Base-by-base conservation (phyloP, 2,113 vertebrate species). In the Malurus alboscapulatus region DNA sequence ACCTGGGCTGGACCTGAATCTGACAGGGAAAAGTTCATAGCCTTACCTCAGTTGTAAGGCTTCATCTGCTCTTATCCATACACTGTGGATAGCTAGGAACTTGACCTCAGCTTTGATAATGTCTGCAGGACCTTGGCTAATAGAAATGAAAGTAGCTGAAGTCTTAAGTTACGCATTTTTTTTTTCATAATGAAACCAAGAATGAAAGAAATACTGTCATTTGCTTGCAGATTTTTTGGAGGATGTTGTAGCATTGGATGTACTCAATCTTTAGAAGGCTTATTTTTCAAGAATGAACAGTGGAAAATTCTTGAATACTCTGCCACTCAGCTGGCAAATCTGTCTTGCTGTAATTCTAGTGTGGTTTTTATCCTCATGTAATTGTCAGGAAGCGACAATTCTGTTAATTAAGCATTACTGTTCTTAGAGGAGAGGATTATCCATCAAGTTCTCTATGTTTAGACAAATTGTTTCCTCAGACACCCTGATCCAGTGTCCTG, bases 381-480 rank as follows among this genome's bases (percentile, higher is more conserved):
- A 88, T 92, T 91, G 91, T 95, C 92, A 95, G 87, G 92, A 94
- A 95, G 87, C 53, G 16, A 68, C 75, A 94, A 9, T 85, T 94
- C 87, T 92, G 68, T 94, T 95, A 95, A 96, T 96, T 79, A 94
- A 94, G 82, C 84, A 38, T 91, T 75, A 61, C 87, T 91, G 51
- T 50, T 94, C 54, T 75, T 76, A 38, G 21, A 65, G 90, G 44
- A 85, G 72, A 85, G 91, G 94, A 86, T 96, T 91, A 67, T 86
- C 48, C 44, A 47, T 88, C 53, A 59, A 54, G 40, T 91, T 85
- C 51, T 72, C 50, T 0, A 1, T 91, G 71, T 91, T 90, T 73
- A 79, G 84, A 73, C 47, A 71, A 67, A 69, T 90, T 89, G 25
- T 79, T 80, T 94, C 89, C 69, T 91, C 34, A 76, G 62, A 50